Base-by-base conservation (phyloP, 2,888 invertebrate genomes). In the Diachrysia chrysitis region DNA sequence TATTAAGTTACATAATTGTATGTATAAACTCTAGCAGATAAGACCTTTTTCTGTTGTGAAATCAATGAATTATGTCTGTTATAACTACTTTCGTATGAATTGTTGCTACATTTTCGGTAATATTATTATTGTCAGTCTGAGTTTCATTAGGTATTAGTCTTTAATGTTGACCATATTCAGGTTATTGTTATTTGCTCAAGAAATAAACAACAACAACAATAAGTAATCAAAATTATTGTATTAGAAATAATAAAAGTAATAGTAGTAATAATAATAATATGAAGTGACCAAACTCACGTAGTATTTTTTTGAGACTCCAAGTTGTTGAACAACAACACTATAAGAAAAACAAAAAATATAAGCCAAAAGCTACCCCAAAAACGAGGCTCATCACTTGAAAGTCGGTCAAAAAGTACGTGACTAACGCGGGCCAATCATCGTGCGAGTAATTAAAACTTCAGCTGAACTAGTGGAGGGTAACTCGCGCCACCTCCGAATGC, bases 381-480 rank as follows among this genome's bases (percentile, higher is more conserved):
- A 55, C 58, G 58, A 29, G 60, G 42, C 59, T 67, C 68, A 59
- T 72, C 70, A 53, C 32, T 57, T 56, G 35, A 70, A 77, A 80
- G 57, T 83, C 72, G 79, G 73, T 79, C 81, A 83, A 87, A 87
- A 87, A 86, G 84, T 79, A 82, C 71, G 80, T 85, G 91, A 91
- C 92, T 90, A 65, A 90, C 91, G 85, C 78, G 65, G 75, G 80
- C 82, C 82, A 81, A 84, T 89, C 83, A 79, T 66, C 84, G 82
- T 83, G 76, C 78, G 82, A 85, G 91, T 91, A 93, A 94, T 94
- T 94, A 95, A 94, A 95, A 95, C 87, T 94, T 93, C 82, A 84
- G 81, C 78, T 71, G 71, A 86, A 87, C 89, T 87, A 89, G 86
- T 85, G 82, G 76, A 81, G 81, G 72, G 78, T 72, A 79, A 78